phyloP scores from a whole-genome alignment of 2,888 invertebrate genomes.

The Chymomyza fuscimana region DNA sequence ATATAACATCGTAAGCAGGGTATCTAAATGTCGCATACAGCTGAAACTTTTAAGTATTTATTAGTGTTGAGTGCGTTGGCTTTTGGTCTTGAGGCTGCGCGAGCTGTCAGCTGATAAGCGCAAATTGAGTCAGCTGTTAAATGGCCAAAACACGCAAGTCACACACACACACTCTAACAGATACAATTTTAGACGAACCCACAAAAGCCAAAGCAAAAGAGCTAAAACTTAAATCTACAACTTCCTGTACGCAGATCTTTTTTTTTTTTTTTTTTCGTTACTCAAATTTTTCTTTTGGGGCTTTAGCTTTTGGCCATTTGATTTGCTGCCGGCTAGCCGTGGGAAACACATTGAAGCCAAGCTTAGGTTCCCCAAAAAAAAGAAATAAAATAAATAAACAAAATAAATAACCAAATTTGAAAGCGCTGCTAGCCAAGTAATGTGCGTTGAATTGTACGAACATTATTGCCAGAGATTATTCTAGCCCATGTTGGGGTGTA shows the following conservation, averaged over 20 bases:
- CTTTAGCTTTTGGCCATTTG: conserved; percentile 30
- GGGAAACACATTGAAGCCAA: conserved; percentile 47
- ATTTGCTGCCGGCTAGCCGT: conserved; percentile 59
- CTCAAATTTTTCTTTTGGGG: conserved; percentile 19
- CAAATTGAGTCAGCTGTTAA: neutral
- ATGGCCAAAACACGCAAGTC: neutral
- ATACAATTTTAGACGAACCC: neutral
- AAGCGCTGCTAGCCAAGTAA: neutral
- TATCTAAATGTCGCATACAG: no score
- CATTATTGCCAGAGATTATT: neutral
- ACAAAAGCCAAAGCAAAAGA: neutral
- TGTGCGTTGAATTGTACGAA: neutral
- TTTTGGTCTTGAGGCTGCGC: neutral
- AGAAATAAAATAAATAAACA: neutral
- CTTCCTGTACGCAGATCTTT: conserved; percentile 60
- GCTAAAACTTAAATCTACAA: conserved; percentile 59
- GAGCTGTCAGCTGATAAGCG: neutral
- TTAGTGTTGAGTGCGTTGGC: neutral
- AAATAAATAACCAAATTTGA: neutral
- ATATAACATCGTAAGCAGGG: no score
- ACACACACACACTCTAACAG: conserved; percentile 27
- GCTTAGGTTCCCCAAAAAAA: neutral
- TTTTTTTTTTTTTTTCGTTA: conserved; percentile 27
- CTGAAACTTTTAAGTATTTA: neutral
- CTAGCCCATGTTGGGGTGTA: neutral